Percentiles rank a stretch among this genome's conserved stretches.
Evolutionary conservation across 2,888 invertebrate genomes (phyloP).

Genomic region (Parelbella ahira): DNA sequence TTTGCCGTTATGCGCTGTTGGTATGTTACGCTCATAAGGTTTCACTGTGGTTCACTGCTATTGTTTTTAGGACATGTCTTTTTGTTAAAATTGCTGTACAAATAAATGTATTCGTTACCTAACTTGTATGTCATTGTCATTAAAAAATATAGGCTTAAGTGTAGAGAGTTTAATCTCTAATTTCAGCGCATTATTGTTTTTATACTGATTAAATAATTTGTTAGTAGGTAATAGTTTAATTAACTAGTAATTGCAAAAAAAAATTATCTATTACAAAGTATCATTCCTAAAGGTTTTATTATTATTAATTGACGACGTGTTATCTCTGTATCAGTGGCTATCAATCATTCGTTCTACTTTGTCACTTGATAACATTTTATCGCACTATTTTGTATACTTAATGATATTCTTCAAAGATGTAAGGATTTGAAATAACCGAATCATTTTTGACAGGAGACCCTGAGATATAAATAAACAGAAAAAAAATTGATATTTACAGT

Average conservation of each 20-base stretch:
- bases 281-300: no score
- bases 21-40: conserved; percentile 38
- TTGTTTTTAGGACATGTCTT: conserved; percentile 42
- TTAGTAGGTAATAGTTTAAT: no score
- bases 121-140: no score
- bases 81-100: conserved; percentile 10
- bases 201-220: no score
- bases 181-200: no score
- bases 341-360: conserved; percentile 47
- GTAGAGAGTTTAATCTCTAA: no score
- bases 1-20: conserved; percentile 38
- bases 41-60: conserved; percentile 40
- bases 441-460: no score
- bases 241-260: no score
- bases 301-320: conserved; percentile 9
- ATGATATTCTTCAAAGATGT: conserved; percentile 21
- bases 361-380: conserved; percentile 51
- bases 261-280: neutral
- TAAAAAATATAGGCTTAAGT: no score
- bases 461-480: no score
- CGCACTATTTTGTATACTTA: conserved; percentile 30
- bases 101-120: no score
- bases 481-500: no score
- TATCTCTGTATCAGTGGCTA: conserved; percentile 30
- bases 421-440: conserved; percentile 3